These are phyloP conservation scores for Vireo altiloquus DNA, from an alignment of 2,113 vertebrate species.

Conservation along the genomic window DNA sequence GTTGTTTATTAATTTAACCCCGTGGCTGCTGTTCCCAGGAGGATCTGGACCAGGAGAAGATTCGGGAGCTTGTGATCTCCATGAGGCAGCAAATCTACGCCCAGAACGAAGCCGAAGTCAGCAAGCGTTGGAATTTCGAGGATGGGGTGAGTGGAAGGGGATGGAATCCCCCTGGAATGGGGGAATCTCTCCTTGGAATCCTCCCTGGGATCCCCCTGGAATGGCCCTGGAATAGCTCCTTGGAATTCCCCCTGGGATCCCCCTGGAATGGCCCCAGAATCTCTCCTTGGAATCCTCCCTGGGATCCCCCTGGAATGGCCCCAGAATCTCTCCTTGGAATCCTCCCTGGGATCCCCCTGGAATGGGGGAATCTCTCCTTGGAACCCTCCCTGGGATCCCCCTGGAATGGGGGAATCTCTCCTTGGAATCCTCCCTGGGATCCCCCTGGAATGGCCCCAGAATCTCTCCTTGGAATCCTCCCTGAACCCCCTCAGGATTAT, in stretches of 20 bases:
- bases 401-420: background rate
- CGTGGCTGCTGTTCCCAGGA: constrained; percentile 51
- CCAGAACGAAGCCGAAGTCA: constrained; percentile 80
- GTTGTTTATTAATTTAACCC: background rate
- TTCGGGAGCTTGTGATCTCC: constrained; percentile 74
- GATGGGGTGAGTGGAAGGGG: constrained; percentile 65
- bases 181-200: background rate
- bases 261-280: too few relatives aligned
- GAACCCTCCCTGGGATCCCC: background rate
- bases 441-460: too few relatives aligned
- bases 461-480: too few relatives aligned
- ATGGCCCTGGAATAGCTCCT: background rate
- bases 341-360: background rate
- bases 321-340: too few relatives aligned
- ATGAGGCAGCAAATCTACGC: constrained; percentile 75
- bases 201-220: too few relatives aligned
- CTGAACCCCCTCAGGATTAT: too few relatives aligned
- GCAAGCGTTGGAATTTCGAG: constrained; percentile 83
- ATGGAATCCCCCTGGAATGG: background rate
- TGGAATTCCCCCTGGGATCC: background rate
- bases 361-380: too few relatives aligned
- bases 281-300: too few relatives aligned
- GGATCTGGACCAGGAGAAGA: constrained; percentile 72
- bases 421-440: background rate
- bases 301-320: background rate